A percentile compares a stretch with the other conserved stretches of the same genome.
These are phyloP conservation scores for Thymelicus acteon DNA, from an alignment of 2,888 invertebrate genomes.

Conservation along the genomic window DNA sequence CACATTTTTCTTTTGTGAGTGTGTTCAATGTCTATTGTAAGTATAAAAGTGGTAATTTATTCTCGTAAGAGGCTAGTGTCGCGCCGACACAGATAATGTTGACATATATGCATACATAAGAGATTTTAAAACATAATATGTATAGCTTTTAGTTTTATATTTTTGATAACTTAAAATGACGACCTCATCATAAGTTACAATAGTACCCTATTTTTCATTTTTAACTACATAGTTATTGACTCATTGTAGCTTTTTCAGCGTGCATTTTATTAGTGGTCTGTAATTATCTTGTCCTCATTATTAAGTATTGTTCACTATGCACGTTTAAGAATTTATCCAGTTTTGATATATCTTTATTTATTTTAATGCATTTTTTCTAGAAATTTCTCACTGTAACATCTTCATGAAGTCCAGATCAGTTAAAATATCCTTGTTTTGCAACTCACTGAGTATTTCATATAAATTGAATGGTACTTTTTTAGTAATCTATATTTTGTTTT, in stretches of 20 bases:
- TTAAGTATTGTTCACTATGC: neutral
- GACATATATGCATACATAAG: conserved; percentile 38
- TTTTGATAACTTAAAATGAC: too few species aligned
- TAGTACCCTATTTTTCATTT: neutral
- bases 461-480: conserved; percentile 8
- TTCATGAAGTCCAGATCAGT: neutral
- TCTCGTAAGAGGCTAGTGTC: conserved; percentile 14
- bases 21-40: conserved; percentile 17
- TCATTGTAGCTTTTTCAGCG: conserved; percentile 55
- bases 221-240: neutral
- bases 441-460: neutral
- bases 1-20: conserved; percentile 16
- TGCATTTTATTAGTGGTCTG: conserved; percentile 61
- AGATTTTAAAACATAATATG: conserved; percentile 37
- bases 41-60: neutral
- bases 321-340: neutral
- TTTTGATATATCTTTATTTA: neutral
- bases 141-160: conserved; percentile 38
- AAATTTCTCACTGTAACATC: neutral
- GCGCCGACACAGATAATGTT: conserved; percentile 3
- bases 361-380: conserved; percentile 4
- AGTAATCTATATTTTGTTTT: conserved; percentile 36
- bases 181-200: too few species aligned
- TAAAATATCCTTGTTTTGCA: neutral
- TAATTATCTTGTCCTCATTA: conserved; percentile 39